Evolutionary conservation across 2,797 vertebrate species (phyloP), one percentile per base, ranked within the genome.

Genomic region (Leucoraja ocellata): DNA sequence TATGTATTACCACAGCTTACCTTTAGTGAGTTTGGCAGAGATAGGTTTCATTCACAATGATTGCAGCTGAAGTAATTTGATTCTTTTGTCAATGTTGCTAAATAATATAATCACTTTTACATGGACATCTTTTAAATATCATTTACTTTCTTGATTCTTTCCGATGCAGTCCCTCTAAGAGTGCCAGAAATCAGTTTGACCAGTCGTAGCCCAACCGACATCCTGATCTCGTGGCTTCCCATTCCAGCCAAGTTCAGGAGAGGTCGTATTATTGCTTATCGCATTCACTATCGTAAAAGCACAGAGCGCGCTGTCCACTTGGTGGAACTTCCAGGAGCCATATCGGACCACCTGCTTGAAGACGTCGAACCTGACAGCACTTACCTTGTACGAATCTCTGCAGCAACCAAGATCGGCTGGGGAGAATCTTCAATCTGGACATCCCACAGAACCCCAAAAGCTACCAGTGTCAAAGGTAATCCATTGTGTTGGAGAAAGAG

Each of bases 181-280:
- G 98, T 98, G 84, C 99, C 99, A 2, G 99, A 99, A 95, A 97
- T 99, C 93, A 99, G 98, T 95, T 95, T 99, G 94, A 99, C 98
- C 23, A 99, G 99, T 95, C 96, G 96, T 94, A 99, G 98, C 93
- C 99, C 99, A 79, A 97, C 97, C 0, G 97, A 99, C 94, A 98
- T 99, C 94, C 98, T 98, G 93, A 96, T 99, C 92, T 98, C 98
- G 1, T 99, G 99, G 99, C 97, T 98, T 94, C 98, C 97, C 0
- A 98, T 99, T 73, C 96, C 98, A 0, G 95, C 96, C 23, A 98
- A 98, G 61, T 97, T 98, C 93, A 97, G 98, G 93, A 96, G 99
- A 0, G 99, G 99, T 9, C 96, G 94, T 32, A 96, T 99, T 2
- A 96, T 97, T 0, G 95, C 97, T 61, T 99, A 99, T 94, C 98